Base-by-base conservation (phyloP, 2,888 invertebrate genomes). In the Pyrocoelia pectoralis region DNA sequence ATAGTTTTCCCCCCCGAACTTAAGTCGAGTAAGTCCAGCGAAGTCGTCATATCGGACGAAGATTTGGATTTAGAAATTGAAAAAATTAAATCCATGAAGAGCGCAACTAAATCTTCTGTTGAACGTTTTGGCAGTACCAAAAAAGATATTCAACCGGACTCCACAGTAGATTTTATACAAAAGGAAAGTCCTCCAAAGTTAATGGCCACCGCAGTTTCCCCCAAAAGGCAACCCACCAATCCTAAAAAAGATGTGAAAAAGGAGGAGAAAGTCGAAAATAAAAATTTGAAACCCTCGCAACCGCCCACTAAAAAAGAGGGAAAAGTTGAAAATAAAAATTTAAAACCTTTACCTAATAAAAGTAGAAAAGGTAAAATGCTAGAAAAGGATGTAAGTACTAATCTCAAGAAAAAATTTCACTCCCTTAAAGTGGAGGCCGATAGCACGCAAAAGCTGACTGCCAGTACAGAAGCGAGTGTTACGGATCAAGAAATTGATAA, bases 21-120 rank as follows among this genome's bases (percentile, higher is more conserved):
- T 19, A 75, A 77, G 43, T 72, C 76, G 9, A 69, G 72, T 3
- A 79, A 76, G 58, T 86, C 87, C 49, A 84, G 86, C 43, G 86
- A 88, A 17, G 78, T 86, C 52, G 82, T 87, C 67, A 81, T 87
- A 67, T 87, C 88, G 54, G 88, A 89, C 80, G 87, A 88, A 75
- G 88, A 89, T 77, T 81, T 90, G 67, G 89, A 90, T 77, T 79
- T 88, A 60, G 89, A 90, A 81, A 87, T 89, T 72, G 86, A 87
- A 71, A 87, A 86, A 72, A 84, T 86, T 63, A 86, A 83, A 68
- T 82, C 81, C 55, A 86, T 85, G 81, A 86, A 85, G 75, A 64
- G 24, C 6, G 55, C 60, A 4, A 24, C 29, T 5, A 29, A 52
- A 15, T 13, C 52, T 14, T 29, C 52, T 3, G 55, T 56, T 5